These are phyloP conservation scores for Neodiprion virginianus DNA, from an alignment of 1,140 invertebrate species.

Conservation along the genomic window DNA sequence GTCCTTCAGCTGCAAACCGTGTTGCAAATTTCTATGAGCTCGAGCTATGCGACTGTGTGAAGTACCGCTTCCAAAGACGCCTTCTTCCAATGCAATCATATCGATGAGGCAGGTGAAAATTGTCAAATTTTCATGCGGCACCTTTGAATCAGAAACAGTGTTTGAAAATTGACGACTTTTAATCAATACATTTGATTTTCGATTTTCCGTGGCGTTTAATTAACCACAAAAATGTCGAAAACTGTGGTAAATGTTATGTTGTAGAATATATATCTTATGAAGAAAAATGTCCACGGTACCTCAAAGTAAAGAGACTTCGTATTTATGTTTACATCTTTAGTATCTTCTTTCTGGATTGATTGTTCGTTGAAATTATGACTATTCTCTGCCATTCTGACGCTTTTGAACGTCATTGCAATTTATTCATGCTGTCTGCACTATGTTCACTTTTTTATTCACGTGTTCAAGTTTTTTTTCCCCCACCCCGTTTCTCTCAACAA, in stretches of 20 bases:
- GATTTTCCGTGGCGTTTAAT: not conserved
- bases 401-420: too few species aligned
- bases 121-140: not conserved
- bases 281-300: not conserved
- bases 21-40: not conserved
- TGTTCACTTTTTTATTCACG: too few species aligned
- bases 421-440: too few species aligned
- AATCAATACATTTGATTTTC: too few species aligned
- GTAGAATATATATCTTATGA: not conserved
- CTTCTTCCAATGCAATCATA: not conserved
- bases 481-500: too few species aligned
- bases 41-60: not conserved
- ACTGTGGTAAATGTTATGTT: not conserved
- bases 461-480: too few species aligned
- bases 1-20: conserved; percentile 4
- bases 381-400: too few species aligned
- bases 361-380: too few species aligned
- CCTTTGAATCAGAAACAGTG: too few species aligned
- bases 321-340: not conserved
- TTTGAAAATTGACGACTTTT: too few species aligned
- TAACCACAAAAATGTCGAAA: not conserved
- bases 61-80: not conserved
- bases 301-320: not conserved
- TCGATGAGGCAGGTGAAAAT: not conserved
- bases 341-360: not conserved